Evolutionary conservation across 2,888 invertebrate genomes (phyloP).

Genomic region (Marasmarcha lunaedactyla): DNA sequence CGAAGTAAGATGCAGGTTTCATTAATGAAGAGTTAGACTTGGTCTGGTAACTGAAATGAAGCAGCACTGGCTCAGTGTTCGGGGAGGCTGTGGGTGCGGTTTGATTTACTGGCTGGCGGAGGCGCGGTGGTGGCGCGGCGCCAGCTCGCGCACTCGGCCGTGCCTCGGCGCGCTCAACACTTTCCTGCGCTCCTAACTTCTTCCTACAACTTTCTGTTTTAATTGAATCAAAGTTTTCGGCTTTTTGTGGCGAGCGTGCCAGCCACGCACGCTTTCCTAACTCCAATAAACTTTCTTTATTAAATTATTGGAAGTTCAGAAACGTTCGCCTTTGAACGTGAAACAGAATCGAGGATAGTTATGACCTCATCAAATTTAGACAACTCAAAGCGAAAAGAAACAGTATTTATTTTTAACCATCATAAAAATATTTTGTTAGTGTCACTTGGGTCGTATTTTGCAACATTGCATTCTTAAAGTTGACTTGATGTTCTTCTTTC

Average conservation of each 20-base stretch:
- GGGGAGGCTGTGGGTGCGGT: neutral
- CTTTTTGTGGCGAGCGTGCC: constrained; percentile 66
- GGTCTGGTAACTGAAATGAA: too few relatives aligned
- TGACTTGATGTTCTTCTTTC: neutral
- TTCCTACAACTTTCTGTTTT: constrained; percentile 62
- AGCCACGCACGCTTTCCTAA: constrained; percentile 61
- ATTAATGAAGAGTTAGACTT: neutral
- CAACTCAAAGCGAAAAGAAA: neutral
- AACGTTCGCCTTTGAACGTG: constrained; percentile 63
- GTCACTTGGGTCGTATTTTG: too few relatives aligned
- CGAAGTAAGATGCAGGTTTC: neutral
- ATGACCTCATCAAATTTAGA: constrained; percentile 32
- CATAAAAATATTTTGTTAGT: too few relatives aligned
- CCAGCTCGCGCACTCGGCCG: constrained; percentile 17
- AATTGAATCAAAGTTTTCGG: constrained; percentile 69
- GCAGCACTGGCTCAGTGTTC: neutral
- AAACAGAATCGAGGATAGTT: constrained; percentile 54
- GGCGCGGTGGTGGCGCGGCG: constrained; percentile 19
- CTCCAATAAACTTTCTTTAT: constrained; percentile 63
- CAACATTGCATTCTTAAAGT: too few relatives aligned
- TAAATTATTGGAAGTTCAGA: constrained; percentile 68
- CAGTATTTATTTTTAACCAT: too few relatives aligned
- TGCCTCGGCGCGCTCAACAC: constrained; percentile 24
- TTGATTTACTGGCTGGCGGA: constrained; percentile 36
- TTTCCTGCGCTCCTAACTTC: constrained; percentile 49